Evolutionary conservation across 2,113 vertebrate genomes (phyloP), one percentile per base, ranked within the genome.

Genomic region (Mormyrus lacerda): DNA sequence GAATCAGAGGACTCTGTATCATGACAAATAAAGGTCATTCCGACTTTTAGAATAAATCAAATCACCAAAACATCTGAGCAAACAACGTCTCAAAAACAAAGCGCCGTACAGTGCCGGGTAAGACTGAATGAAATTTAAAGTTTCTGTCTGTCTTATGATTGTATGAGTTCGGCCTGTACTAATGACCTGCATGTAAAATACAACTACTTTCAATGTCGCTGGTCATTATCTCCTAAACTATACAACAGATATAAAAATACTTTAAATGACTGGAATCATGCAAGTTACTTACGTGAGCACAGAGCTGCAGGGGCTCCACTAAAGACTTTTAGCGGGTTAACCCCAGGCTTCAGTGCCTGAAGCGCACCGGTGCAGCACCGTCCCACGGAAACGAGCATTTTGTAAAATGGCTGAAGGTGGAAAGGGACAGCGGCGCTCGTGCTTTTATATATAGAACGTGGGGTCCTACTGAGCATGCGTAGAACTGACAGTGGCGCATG

Each of bases 371-470:
- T 94, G 93, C 95, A 96, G 92, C 97, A 96, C 87, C 97, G 97
- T 94, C 96, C 97, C 89, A 97, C 96, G 61, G 97, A 91, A 90
- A 96, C 96, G 90, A 99, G 97, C 97, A 99, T 99, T 92, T 65
- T 95, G 73, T 88, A 96, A 95, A 95, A 96, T 96, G 96, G 95
- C 95, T 96, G 96, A 96, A 96, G 95, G 95, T 96, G 95, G 95
- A 96, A 94, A 88, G 94, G 94, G 94, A 94, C 95, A 3, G 93
- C 50, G 86, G 31, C 88, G 87, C 89, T 50, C 5, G 6, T 2
- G 47, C 0, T 90, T 94, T 95, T 96, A 96, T 76, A 76, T 31
- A 17, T 73, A 87, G 90, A 51, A 7, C 50, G 42, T 11, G 0
- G 13, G 15, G 1, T 24, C 39, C 9, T 3, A 94, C 48, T 93